Evolutionary conservation across 2,888 invertebrate species (phyloP).

Genomic region (Brachyptera putata): DNA sequence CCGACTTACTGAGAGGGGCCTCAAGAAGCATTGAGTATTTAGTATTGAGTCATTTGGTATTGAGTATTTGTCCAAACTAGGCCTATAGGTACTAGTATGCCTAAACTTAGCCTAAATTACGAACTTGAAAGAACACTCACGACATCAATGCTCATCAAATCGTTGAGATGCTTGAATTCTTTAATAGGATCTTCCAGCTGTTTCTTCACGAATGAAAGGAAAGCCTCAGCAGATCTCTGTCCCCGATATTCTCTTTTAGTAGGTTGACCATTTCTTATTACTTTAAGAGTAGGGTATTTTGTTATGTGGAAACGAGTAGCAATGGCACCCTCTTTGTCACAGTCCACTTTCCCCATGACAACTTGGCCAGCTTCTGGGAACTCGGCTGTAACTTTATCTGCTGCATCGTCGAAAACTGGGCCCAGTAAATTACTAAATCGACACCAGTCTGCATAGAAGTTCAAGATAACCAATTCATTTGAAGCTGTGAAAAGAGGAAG

Average conservation of each 20-base stretch:
- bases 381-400: constrained; percentile 73
- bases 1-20: too few relatives aligned
- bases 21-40: too few relatives aligned
- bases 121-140: constrained; percentile 38
- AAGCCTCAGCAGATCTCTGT: constrained; percentile 82
- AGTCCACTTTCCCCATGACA: constrained; percentile 94
- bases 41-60: too few relatives aligned
- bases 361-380: constrained; percentile 76
- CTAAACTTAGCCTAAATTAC: too few relatives aligned
- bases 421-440: constrained; percentile 95
- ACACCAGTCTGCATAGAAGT: constrained; percentile 99
- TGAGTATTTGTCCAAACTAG: too few relatives aligned
- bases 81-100: too few relatives aligned
- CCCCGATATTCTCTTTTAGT: constrained; percentile 89
- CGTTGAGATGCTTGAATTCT: constrained; percentile 68
- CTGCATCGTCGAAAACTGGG: constrained; percentile 95
- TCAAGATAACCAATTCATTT: constrained; percentile 95
- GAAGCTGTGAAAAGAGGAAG: constrained; percentile 62
- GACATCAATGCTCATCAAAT: constrained; percentile 66
- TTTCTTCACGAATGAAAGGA: constrained; percentile 81
- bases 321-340: constrained; percentile 82
- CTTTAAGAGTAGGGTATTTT: constrained; percentile 97
- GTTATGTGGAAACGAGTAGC: constrained; percentile 91
- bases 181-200: constrained; percentile 83
- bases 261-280: constrained; percentile 87